Evolutionary conservation across 2,113 vertebrate genomes (phyloP).

Genomic region (Dasyurus viverrinus): DNA sequence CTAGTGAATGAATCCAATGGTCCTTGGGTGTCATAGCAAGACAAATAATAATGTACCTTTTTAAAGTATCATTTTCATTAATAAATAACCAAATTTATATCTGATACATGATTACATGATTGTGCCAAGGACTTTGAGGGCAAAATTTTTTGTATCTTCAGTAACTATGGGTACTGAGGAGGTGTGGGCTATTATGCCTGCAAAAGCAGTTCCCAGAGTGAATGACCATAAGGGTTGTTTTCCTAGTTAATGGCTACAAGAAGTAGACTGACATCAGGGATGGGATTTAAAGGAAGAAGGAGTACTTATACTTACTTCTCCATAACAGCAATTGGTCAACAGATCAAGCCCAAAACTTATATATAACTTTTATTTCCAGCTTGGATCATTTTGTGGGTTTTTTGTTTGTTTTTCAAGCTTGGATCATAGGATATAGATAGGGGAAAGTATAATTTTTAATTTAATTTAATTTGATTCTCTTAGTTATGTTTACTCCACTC

Average conservation of each 20-base stretch:
- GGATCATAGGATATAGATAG: background rate
- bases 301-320: background rate
- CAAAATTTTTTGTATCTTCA: background rate
- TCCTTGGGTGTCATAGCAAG: background rate
- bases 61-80: background rate
- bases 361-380: background rate
- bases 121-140: background rate
- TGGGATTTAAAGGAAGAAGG: background rate
- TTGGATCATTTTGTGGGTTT: background rate
- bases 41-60: background rate
- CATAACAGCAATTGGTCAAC: background rate
- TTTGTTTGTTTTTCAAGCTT: background rate
- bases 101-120: background rate
- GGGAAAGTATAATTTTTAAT: no score
- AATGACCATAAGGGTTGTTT: background rate
- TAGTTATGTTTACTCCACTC: background rate
- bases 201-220: background rate
- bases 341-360: background rate
- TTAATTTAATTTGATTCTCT: background rate
- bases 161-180: background rate
- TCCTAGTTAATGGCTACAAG: background rate
- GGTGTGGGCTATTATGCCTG: background rate
- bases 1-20: background rate
- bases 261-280: background rate
- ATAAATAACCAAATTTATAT: background rate